These are phyloP conservation scores for Ophthalmolycus amberensis DNA, from an alignment of 2,113 vertebrate genomes.

Conservation along the genomic window DNA sequence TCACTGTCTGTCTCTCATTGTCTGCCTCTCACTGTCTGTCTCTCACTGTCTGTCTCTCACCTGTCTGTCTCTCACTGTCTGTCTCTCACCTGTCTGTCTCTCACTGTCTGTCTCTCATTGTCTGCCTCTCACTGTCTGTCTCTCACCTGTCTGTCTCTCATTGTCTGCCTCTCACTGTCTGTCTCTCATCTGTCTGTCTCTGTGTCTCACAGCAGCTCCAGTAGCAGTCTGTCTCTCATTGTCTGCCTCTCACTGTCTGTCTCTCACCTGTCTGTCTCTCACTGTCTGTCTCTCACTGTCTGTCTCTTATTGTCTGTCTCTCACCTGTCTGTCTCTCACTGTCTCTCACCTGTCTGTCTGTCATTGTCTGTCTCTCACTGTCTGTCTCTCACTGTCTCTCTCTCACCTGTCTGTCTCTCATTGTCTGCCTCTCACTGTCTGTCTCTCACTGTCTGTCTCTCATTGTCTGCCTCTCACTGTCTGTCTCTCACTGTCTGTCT, in stretches of 20 bases:
- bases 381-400: neutral
- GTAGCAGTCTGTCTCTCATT: neutral
- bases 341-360: too few species aligned
- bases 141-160: neutral
- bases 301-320: slow-evolving; percentile 4
- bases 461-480: neutral
- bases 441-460: neutral
- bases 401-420: slow-evolving; percentile 7
- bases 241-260: neutral
- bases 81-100: neutral
- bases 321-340: neutral
- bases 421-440: neutral
- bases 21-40: neutral
- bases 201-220: too few species aligned
- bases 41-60: slow-evolving; percentile 18
- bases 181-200: too few species aligned
- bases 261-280: neutral
- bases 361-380: neutral
- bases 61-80: too few species aligned
- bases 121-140: neutral
- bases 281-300: neutral
- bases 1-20: neutral
- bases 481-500: slow-evolving; percentile 4
- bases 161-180: too few species aligned
- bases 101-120: neutral